phyloP scores from a whole-genome alignment of 2,797 vertebrate species.

The Cossypha caffra region DNA sequence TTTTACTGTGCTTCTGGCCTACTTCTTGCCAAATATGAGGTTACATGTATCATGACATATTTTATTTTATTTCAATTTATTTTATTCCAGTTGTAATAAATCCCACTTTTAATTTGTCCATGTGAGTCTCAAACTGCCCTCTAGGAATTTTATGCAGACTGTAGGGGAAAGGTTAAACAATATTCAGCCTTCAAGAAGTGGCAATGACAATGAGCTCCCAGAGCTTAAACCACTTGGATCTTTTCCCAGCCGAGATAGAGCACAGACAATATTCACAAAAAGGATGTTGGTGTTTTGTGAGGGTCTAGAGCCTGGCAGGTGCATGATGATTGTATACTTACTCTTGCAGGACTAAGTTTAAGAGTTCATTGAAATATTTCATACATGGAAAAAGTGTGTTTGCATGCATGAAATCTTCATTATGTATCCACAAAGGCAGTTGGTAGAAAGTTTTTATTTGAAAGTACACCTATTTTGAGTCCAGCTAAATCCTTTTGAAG shows the following conservation, averaged over 20 bases:
- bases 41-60: neutral
- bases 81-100: constrained; percentile 52
- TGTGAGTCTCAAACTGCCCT: neutral
- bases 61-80: constrained; percentile 23
- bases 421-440: neutral
- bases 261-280: neutral
- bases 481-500: neutral
- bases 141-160: constrained; percentile 46
- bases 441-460: neutral
- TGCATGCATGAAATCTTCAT: neutral
- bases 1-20: constrained; percentile 18
- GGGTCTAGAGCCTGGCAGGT: constrained; percentile 8
- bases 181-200: constrained; percentile 33
- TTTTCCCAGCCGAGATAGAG: constrained; percentile 17
- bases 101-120: constrained; percentile 33
- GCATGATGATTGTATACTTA: neutral
- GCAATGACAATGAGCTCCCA: neutral
- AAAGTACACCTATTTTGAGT: neutral
- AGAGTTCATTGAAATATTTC: neutral
- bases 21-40: neutral
- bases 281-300: neutral
- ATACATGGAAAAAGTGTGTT: neutral
- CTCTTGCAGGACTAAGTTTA: neutral
- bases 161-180: constrained; percentile 35
- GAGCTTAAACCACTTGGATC: constrained; percentile 34